phyloP scores from a whole-genome alignment of 2,113 vertebrate genomes.

The Festucalex cinctus region DNA sequence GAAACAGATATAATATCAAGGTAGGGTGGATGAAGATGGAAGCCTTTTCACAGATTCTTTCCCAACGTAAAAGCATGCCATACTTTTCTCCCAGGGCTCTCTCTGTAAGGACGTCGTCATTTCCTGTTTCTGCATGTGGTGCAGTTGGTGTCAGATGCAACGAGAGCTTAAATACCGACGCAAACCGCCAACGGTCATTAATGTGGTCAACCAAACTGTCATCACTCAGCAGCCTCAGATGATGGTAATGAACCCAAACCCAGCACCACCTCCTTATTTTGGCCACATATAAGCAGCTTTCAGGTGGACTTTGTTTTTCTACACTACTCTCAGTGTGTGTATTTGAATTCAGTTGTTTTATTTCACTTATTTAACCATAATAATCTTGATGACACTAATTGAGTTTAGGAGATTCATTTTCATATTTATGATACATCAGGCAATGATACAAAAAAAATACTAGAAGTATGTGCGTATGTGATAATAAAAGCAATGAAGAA shows the following conservation, averaged over 20 bases:
- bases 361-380: not conserved
- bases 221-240: slow-evolving; percentile 32
- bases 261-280: no score
- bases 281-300: no score
- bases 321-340: not conserved
- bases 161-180: slow-evolving; percentile 35
- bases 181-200: not conserved
- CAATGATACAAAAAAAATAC: not conserved
- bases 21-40: slow-evolving; percentile 14
- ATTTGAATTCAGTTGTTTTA: not conserved
- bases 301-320: not conserved
- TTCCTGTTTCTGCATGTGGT: slow-evolving; percentile 48
- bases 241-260: not conserved
- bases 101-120: slow-evolving; percentile 47
- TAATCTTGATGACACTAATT: not conserved
- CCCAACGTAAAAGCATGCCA: fast-evolving
- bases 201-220: not conserved
- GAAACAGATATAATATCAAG: slow-evolving; percentile 49
- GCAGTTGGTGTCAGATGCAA: slow-evolving; percentile 61
- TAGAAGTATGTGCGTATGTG: no score
- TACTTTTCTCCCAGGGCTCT: slow-evolving; percentile 35
- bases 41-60: not conserved
- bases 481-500: no score
- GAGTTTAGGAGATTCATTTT: not conserved
- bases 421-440: not conserved